Evolutionary conservation across 2,888 invertebrate species (phyloP).

Genomic region (Mellilla xanthometata): DNA sequence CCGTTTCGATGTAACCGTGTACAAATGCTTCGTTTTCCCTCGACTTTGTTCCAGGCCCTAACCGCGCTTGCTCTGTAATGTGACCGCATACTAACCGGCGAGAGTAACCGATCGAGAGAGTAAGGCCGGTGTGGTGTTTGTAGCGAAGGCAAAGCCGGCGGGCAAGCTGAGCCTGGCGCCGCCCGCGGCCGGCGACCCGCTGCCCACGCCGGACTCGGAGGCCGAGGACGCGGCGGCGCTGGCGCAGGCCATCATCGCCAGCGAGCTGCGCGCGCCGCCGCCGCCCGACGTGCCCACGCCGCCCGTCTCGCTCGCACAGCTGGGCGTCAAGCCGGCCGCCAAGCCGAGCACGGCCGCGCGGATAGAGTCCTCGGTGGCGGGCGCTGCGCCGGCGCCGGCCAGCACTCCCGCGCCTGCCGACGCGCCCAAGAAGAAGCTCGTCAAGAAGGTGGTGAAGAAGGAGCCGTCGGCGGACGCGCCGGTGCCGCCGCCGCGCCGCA

Average conservation of each 20-base stretch:
- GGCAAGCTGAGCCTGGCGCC: constrained; percentile 70
- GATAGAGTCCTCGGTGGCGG: constrained; percentile 66
- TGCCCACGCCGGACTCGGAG: constrained; percentile 78
- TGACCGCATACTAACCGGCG: constrained; percentile 81
- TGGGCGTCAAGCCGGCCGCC: constrained; percentile 67
- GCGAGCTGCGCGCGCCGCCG: constrained; percentile 64
- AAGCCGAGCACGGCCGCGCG: constrained; percentile 64
- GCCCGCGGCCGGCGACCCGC: constrained; percentile 61
- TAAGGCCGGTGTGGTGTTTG: constrained; percentile 77
- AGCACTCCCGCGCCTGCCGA: no score
- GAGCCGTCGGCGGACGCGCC: constrained; percentile 66
- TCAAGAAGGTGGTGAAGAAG: constrained; percentile 80
- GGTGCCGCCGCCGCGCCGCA: constrained; percentile 80
- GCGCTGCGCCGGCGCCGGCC: constrained; percentile 34
- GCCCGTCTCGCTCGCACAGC: constrained; percentile 78
- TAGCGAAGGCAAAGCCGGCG: constrained; percentile 77
- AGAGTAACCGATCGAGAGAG: constrained; percentile 74
- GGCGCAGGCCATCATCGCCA: constrained; percentile 74
- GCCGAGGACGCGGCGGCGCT: constrained; percentile 74
- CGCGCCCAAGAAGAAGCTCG: constrained; percentile 63
- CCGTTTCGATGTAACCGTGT: constrained; percentile 75
- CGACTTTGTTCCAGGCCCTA: constrained; percentile 83
- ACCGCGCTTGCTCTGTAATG: constrained; percentile 83
- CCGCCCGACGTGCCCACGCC: constrained; percentile 72
- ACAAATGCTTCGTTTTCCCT: constrained; percentile 71